Conservation (phyloP, 2,888 invertebrate species). For the Pristionchus fissidentatus region DNA sequence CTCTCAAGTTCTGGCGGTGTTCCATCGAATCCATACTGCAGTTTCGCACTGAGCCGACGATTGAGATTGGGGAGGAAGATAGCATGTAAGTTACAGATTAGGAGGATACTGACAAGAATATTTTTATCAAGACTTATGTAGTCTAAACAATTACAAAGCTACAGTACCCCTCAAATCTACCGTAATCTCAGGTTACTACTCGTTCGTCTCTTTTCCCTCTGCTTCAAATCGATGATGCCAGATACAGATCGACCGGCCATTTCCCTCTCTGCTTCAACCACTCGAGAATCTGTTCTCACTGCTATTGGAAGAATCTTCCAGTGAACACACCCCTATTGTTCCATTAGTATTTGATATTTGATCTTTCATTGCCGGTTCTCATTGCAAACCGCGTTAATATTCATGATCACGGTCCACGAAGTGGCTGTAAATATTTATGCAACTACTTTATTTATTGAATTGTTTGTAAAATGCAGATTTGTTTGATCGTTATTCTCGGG, state of each 20-base stretch:
- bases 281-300: not conserved
- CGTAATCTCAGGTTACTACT: not conserved
- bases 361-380: too few species aligned
- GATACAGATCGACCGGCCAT: conserved; percentile 6
- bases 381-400: too few species aligned
- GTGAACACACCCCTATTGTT: not conserved
- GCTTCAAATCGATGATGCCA: not conserved
- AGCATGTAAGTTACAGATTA: not conserved
- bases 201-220: not conserved
- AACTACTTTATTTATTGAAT: too few species aligned
- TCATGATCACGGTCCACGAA: too few species aligned
- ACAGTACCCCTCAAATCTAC: too few species aligned
- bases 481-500: too few species aligned
- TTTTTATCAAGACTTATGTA: too few species aligned
- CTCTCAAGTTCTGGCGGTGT: conserved; percentile 3
- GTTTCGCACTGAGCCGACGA: not conserved
- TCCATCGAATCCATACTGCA: not conserved
- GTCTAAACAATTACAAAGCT: too few species aligned
- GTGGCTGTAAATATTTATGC: too few species aligned
- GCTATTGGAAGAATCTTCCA: not conserved
- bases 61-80: not conserved
- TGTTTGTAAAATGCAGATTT: too few species aligned
- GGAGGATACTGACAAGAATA: too few species aligned
- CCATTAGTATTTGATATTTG: too few species aligned
- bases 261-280: not conserved